A percentile compares a stretch with the other conserved stretches of the same genome.
Conservation (phyloP, 2,888 invertebrate genomes). For the Erebia aethiops region DNA sequence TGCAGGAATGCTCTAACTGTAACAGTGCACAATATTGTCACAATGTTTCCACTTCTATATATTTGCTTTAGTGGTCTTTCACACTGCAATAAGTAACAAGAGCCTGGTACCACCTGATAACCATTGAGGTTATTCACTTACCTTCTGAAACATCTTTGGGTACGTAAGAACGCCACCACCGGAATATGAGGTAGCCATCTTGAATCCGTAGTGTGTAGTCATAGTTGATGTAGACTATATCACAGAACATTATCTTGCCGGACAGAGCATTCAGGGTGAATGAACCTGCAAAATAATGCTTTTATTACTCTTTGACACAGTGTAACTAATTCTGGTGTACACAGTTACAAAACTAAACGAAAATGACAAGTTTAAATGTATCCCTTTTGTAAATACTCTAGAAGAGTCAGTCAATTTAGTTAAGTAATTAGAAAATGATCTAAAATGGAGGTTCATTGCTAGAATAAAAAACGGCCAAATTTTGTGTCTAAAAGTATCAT, state of each 20-base stretch:
- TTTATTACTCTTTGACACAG: background rate
- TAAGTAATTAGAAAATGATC: too few relatives aligned
- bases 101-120: background rate
- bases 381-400: too few relatives aligned
- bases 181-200: constrained; percentile 98
- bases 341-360: too few relatives aligned
- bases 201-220: constrained; percentile 96
- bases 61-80: background rate
- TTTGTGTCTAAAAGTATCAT: too few relatives aligned
- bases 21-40: background rate
- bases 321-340: too few relatives aligned
- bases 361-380: too few relatives aligned
- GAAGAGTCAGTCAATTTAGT: too few relatives aligned
- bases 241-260: constrained; percentile 99
- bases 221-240: constrained; percentile 96
- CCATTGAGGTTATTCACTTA: constrained; percentile 67
- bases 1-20: too few relatives aligned
- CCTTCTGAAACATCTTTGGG: constrained; percentile 98
- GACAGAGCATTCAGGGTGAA: constrained; percentile 97
- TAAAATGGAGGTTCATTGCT: too few relatives aligned
- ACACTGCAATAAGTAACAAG: background rate
- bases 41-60: background rate
- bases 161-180: constrained; percentile 98
- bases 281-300: constrained; percentile 86
- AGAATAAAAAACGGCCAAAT: too few relatives aligned